Conservation (phyloP, 2,888 invertebrate species). For the Agrotis segetum region DNA sequence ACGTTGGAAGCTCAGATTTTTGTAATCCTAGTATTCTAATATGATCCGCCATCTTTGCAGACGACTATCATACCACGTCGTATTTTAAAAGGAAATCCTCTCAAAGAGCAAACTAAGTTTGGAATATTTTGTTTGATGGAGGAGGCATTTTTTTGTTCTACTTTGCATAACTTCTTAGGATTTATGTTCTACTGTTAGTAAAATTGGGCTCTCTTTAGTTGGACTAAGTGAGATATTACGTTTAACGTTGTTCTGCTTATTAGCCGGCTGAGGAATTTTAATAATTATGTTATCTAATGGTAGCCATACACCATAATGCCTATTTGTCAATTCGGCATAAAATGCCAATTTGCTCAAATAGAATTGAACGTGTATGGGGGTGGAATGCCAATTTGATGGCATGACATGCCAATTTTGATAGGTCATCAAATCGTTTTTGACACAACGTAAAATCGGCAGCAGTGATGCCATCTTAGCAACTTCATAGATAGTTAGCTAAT, state of each 20-base stretch:
- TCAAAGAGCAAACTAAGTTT: slow-evolving; percentile 32
- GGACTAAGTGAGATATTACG: background rate
- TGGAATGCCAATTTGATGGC: too few species aligned
- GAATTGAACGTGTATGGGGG: too few species aligned
- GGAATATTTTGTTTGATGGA: slow-evolving; percentile 46
- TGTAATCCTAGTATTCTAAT: slow-evolving; percentile 59
- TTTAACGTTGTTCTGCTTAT: background rate
- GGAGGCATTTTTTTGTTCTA: slow-evolving; percentile 37
- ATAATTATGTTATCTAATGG: background rate
- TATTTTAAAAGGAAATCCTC: slow-evolving; percentile 45
- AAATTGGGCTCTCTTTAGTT: slow-evolving; percentile 6
- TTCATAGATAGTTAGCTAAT: too few species aligned
- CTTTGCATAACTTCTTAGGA: slow-evolving; percentile 45
- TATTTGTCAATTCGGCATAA: too few species aligned
- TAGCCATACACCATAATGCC: too few species aligned
- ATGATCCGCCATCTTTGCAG: slow-evolving; percentile 41
- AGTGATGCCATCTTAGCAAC: too few species aligned
- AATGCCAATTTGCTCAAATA: too few species aligned
- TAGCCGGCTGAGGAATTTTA: background rate
- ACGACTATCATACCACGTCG: slow-evolving; percentile 21
- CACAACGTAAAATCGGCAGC: too few species aligned
- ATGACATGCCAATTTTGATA: too few species aligned
- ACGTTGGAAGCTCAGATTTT: slow-evolving; percentile 59
- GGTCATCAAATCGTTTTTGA: too few species aligned
- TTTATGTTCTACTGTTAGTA: slow-evolving; percentile 1